Evolutionary conservation across 2,888 invertebrate species (phyloP), one percentile per base, ranked within the genome.

Genomic region (Lypha dubia): DNA sequence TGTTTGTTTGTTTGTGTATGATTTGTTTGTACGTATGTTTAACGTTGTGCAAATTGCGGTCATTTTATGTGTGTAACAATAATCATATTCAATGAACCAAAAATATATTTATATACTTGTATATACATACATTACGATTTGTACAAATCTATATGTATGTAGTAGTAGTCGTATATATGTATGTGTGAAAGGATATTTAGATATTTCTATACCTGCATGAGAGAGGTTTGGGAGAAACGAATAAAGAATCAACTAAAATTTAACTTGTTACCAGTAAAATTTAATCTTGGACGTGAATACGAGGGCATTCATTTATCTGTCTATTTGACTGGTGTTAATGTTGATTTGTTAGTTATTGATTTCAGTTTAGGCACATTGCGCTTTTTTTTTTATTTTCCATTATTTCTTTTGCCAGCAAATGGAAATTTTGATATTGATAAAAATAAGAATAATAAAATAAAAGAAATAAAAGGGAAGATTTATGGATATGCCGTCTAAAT

Each of bases 41-140:
- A 80, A 74, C 62, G 73, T 63, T 80, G 84, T 84, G 73, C 68
- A 80, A 84, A 84, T 77, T 80, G 84, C 81, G 84, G 84, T 84
- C 81, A 81, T 41, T 84, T 68, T 81, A 53, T 81, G 62, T 81
- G 73, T 84, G 77, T 77, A 81, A 77, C 76, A 84, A 74, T 84
- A 84, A 84, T 83, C 71, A 38, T 74, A 84, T 81, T 84, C 84
- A 81, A 84, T 84, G 80, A 84, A 81, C 80, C 80, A 80, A 77
- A 81, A 71, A 65, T 79, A 63, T 75, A 71, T 76, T 4, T 63
- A 35, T 82, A 24, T 56, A n/a, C n/a, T n/a, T n/a, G n/a, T n/a
- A n/a, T n/a, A n/a, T n/a, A n/a, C n/a, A 28, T 28, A 24, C 3
- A 8, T 51, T 60, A n/a, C n/a, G n/a, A n/a, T 20, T 13, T 63